phyloP scores from a whole-genome alignment of 2,888 invertebrate species.

The Ennomos fuscantarius region DNA sequence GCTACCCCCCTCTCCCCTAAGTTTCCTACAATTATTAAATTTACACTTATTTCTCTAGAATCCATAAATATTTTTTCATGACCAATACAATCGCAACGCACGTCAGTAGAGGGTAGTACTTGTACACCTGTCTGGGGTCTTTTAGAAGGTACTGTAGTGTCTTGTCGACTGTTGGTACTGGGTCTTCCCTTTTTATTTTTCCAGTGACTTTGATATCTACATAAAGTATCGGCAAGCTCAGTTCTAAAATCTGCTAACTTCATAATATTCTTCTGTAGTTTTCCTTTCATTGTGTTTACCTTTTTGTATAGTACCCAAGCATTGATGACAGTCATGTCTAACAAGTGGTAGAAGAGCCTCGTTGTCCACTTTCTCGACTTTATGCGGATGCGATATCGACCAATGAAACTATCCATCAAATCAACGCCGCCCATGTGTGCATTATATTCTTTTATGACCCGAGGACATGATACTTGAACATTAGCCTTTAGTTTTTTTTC shows the following conservation, averaged over 20 bases:
- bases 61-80: slow-evolving; percentile 50
- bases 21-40: slow-evolving; percentile 48
- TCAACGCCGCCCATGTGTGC: slow-evolving; percentile 58
- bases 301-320: slow-evolving; percentile 53
- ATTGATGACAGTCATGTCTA: slow-evolving; percentile 53
- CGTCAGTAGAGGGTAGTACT: slow-evolving; percentile 43
- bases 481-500: slow-evolving; percentile 49
- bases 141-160: slow-evolving; percentile 36
- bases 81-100: slow-evolving; percentile 47
- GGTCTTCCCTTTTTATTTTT: slow-evolving; percentile 6
- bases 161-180: slow-evolving; percentile 10
- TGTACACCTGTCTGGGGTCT: slow-evolving; percentile 46
- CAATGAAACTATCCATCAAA: slow-evolving; percentile 42
- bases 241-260: slow-evolving; percentile 51
- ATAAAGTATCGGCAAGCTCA: slow-evolving; percentile 47
- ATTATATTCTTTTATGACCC: slow-evolving; percentile 51
- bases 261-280: slow-evolving; percentile 46
- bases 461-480: slow-evolving; percentile 45
- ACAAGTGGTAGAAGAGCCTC: slow-evolving; percentile 53
- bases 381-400: slow-evolving; percentile 45
- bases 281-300: slow-evolving; percentile 47
- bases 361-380: slow-evolving; percentile 38
- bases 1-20: no score
- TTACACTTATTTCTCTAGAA: no score
- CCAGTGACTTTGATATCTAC: slow-evolving; percentile 5